Evolutionary conservation across 2,113 vertebrate species (phyloP), one percentile per base, ranked within the genome.

Genomic region (Okapia johnstoni): DNA sequence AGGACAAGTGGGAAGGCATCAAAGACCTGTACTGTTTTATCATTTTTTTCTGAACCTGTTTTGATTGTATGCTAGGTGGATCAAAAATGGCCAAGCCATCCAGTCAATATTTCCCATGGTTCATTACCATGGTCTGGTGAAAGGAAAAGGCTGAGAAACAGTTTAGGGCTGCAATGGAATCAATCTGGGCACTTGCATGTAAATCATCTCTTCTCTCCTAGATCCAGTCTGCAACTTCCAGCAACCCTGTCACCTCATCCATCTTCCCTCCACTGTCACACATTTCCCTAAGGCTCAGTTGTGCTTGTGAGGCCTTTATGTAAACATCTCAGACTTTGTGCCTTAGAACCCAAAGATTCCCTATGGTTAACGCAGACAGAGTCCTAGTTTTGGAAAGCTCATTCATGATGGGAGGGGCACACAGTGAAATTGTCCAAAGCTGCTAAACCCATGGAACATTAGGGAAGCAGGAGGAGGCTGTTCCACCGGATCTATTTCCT

Each of bases 161-260:
- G 43, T 60, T 93, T 81, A 43, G 52, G 85, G 48, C 21, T 89
- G 26, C n/a, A 77, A 1, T 79, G 25, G 13, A 96, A 79, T 92
- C 55, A 87, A n/a, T 93, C 36, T 92, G 77, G 54, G 2, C 4
- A 70, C 23, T 86, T 3, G 0, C 30, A 43, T 63, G 11, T 16
- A 92, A 93, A 89, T 90, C 25, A 91, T 63, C 5, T 85, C 15
- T 94, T 92, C 8, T 93, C 97, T 86, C 77, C 76, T 87, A 93
- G 55, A 94, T 7, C 14, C 3, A 94, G 11, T 70, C 61, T 87
- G n/a, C 70, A 57, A 85, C 60, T 94, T 83, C 55, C 12, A 89
- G 50, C 61, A 88, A 79, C 30, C 70, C 55, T 87, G 21, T 91
- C 60, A 94, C 52, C 23, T 89, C 54, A 76, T 86, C 43, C 17